Evolutionary conservation across 1,140 invertebrate species (phyloP), one percentile per base, ranked within the genome.

Genomic region (Bombus confusus): DNA sequence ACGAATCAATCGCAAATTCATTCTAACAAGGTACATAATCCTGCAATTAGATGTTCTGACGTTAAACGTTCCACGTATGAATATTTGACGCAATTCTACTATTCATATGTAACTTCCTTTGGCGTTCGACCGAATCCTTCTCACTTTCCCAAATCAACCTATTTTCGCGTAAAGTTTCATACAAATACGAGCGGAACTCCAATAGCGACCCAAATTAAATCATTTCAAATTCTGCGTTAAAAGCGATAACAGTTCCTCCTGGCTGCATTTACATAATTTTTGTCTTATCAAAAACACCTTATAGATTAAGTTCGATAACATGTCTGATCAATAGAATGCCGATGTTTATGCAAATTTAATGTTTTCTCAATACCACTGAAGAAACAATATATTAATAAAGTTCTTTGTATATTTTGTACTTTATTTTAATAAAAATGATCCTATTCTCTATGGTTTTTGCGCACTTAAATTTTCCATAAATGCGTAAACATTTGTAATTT

Each of bases 161-260:
- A 64, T 62, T 47, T 34, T 31, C 77, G 37, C 39, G 39, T 12
- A 22, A 9, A 79, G 18, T 34, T 25, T 39, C 34, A 25, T 6
- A 22, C 31, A n/a, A 78, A 43, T n/a, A 18, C 25, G 3, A 52
- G 5, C 25, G 41, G 34, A 22, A 37, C 12, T 57, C 25, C 22
- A 13, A 41, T 64, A 4, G 18, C 41, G 43, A 83, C 64, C 64
- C 28, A 83, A 57, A 83, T 71, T 37, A 37, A 72, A 22, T 79
- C 52, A 18, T 84, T 80, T 28, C n/a, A 31, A 37, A 81, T 80
- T 81, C 78, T 39, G 15, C 9, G 66, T 62, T 66, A n/a, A 39
- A 8, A 22, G 22, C 66, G 66, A 68, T 68, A 68, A 68, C 34
- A 34, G 12, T 68, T 22, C 34, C 8, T 62, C 13, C 10, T 62